Conservation (phyloP, 2,888 invertebrate genomes). For the Petrophora chlorosata region DNA sequence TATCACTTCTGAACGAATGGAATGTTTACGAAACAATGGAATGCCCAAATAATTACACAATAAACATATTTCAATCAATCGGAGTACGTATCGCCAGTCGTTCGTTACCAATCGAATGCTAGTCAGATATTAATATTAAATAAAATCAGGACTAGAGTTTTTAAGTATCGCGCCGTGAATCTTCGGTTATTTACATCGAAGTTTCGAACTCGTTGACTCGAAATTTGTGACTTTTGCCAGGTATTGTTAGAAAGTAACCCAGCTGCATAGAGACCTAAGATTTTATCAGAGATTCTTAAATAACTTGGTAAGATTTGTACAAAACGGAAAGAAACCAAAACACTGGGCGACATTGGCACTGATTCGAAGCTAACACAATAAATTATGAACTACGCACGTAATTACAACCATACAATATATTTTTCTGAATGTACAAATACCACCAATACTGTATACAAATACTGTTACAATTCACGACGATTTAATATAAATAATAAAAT, state of each 20-base stretch:
- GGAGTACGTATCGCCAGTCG: conserved; percentile 56
- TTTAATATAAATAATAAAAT: conserved; percentile 53
- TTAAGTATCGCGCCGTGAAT: conserved; percentile 77
- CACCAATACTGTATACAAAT: conserved; percentile 74
- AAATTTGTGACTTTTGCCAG: conserved; percentile 65
- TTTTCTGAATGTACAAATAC: conserved; percentile 46
- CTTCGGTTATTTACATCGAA: conserved; percentile 58
- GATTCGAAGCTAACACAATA: conserved; percentile 55
- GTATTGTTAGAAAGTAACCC: conserved; percentile 25
- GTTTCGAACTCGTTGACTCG: conserved; percentile 47
- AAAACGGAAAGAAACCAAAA: conserved; percentile 39
- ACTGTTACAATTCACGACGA: conserved; percentile 73
- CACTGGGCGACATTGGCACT: conserved; percentile 66
- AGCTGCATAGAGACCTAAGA: conserved; percentile 24
- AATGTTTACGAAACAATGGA: conserved; percentile 71
- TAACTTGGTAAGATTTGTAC: conserved; percentile 22
- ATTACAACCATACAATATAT: conserved; percentile 36
- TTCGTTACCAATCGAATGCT: conserved; percentile 57
- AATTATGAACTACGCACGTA: conserved; percentile 38
- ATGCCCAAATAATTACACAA: conserved; percentile 56
- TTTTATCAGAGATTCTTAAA: conserved; percentile 20
- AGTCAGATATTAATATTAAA: conserved; percentile 47
- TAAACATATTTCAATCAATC: conserved; percentile 43
- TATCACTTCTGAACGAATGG: conserved; percentile 70
- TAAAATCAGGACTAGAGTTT: conserved; percentile 74